phyloP scores from a whole-genome alignment of 2,888 invertebrate genomes.

The Drosophila atripex region DNA sequence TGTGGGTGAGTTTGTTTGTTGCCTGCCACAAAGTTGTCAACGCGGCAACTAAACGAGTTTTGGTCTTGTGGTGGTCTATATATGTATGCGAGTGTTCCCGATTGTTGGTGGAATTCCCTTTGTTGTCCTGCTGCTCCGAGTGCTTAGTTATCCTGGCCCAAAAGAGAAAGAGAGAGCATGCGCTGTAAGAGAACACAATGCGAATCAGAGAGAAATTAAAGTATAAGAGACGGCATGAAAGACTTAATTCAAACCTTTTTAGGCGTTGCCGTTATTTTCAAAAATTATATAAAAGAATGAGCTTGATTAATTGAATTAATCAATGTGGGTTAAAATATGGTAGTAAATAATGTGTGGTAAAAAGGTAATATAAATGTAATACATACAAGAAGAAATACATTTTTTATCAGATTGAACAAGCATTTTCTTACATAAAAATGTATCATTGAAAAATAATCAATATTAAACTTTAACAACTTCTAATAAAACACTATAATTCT shows the following conservation, averaged over 20 bases:
- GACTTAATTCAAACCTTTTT: neutral
- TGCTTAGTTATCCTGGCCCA: constrained; percentile 40
- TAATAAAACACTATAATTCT: too few relatives aligned
- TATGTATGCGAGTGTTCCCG: constrained; percentile 46
- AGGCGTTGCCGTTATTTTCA: constrained; percentile 52
- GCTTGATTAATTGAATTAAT: neutral
- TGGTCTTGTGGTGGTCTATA: constrained; percentile 62
- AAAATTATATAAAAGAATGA: constrained; percentile 54
- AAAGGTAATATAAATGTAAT: too few relatives aligned
- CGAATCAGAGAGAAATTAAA: constrained; percentile 1
- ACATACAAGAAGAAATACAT: too few relatives aligned
- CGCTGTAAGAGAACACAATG: constrained; percentile 1
- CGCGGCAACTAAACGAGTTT: constrained; percentile 67
- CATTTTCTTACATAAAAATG: too few relatives aligned
- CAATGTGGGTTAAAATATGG: too few relatives aligned
- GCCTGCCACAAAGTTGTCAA: constrained; percentile 68
- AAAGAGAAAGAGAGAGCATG: constrained; percentile 36
- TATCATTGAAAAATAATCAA: too few relatives aligned
- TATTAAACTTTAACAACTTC: too few relatives aligned
- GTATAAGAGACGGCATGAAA: constrained; percentile 17
- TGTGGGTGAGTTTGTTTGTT: constrained; percentile 28
- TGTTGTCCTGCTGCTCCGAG: constrained; percentile 35
- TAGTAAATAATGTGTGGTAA: too few relatives aligned
- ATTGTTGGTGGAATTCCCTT: constrained; percentile 29
- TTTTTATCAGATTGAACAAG: too few relatives aligned